Base-by-base conservation (phyloP, 2,888 invertebrate genomes). In the Luperina testacea region DNA sequence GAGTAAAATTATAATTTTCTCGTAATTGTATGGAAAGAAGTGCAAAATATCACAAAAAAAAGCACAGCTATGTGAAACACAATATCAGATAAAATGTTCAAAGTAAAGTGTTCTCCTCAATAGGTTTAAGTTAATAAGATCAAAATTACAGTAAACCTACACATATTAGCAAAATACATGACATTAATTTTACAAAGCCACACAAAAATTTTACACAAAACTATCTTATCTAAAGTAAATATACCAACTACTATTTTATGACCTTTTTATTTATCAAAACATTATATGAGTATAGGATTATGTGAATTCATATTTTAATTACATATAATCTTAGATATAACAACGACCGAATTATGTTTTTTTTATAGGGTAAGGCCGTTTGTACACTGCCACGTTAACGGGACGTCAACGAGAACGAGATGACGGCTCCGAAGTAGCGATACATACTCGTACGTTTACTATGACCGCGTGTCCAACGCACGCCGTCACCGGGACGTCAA, bases 141-240 rank as follows among this genome's bases (percentile, higher is more conserved):
- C 17, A 57, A 20, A 79, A 32, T 68, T 53, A 77, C 74, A 77
- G 61, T 70, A 68, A 75, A 69, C 68, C 53, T 48, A 38, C 13
- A 69, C 15, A 63, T 7, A n/a, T 71, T 38, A 72, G 32, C 17
- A 45, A 63, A 85, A 53, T 17, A 32, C 45, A 53, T 51, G 11
- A 13, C 8, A 61, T 9, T 0, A 61, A 72, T 63, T 75, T 57
- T n/a, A 84, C 17, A 59, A 73, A 70, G 32, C 32, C 27, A n/a
- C 32, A 32, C 32, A 32, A 32, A 32, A 32, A 32, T 32, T 32
- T 32, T 32, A 32, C 32, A 32, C 32, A 72, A 68, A 75, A 63
- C 8, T 27, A 74, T 15, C 27, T 64, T 20, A 72, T 42, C 57
- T 57, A 38, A 77, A 67, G 32, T 68, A 63, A 20, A 24, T 57